Evolutionary conservation across 2,888 invertebrate genomes (phyloP).

Genomic region (Archaeoteleia sp.): DNA sequence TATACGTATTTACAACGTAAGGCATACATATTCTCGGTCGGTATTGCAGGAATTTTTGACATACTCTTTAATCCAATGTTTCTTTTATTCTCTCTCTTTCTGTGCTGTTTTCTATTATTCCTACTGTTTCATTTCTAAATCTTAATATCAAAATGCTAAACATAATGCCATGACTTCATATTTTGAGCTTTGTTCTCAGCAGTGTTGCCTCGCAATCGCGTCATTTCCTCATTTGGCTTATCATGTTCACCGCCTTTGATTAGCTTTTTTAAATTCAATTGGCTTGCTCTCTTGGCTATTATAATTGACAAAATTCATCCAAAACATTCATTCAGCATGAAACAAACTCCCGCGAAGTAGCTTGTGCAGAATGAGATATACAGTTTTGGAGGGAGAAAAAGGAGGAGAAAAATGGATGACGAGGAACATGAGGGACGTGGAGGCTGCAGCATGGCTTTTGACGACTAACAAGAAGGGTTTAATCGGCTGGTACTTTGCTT

Average conservation of each 20-base stretch:
- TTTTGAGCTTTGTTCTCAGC: neutral
- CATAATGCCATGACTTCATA: neutral
- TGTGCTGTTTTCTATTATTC: too few species aligned
- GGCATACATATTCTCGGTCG: too few species aligned
- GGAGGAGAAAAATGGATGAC: constrained; percentile 28
- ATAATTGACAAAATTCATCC: too few species aligned
- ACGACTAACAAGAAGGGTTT: constrained; percentile 71
- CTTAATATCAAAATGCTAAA: neutral
- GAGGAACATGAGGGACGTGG: constrained; percentile 28
- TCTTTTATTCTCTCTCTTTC: too few species aligned
- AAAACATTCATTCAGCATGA: too few species aligned
- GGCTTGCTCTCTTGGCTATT: too few species aligned
- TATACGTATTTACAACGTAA: too few species aligned
- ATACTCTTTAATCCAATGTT: constrained; percentile 13
- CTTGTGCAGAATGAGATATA: too few species aligned
- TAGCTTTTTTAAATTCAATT: constrained; percentile 3
- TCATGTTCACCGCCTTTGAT: constrained; percentile 1
- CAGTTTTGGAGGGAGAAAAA: too few species aligned
- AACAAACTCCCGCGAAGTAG: too few species aligned
- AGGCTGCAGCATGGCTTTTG: constrained; percentile 68
- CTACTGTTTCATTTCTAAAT: too few species aligned
- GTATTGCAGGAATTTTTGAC: too few species aligned
- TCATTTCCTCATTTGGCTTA: neutral
- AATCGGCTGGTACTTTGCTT: constrained; percentile 73
- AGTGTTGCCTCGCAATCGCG: neutral